A percentile compares a stretch with the other conserved stretches of the same genome.
phyloP scores from a whole-genome alignment of 2,888 invertebrate species.

The Acanthosoma haemorrhoidale region DNA sequence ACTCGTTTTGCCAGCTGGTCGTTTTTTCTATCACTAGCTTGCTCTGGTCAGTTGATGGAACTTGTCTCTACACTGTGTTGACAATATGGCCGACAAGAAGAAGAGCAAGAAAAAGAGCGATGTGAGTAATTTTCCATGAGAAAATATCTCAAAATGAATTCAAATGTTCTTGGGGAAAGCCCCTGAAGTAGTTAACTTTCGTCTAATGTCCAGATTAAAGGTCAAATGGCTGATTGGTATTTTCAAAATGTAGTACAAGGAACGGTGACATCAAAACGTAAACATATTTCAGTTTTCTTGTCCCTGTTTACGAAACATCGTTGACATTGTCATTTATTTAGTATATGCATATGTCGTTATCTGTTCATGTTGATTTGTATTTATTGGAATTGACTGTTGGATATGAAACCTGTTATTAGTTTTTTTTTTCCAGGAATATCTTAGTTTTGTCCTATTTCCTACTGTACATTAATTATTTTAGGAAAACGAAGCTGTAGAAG shows the following conservation, averaged over 20 bases:
- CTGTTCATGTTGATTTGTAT: background rate
- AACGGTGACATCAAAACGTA: conserved; percentile 19
- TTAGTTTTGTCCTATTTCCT: no score
- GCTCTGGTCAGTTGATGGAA: background rate
- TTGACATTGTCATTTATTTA: background rate
- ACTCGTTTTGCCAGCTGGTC: no score
- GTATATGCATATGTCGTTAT: background rate
- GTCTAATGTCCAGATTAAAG: background rate
- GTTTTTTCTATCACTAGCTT: conserved; percentile 5
- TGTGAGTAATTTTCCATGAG: conserved; percentile 44
- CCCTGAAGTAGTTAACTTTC: background rate
- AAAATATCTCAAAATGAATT: conserved; percentile 27
- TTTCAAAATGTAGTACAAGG: conserved; percentile 24
- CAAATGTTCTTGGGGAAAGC: background rate
- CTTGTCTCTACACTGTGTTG: conserved; percentile 34
- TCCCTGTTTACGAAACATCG: background rate
- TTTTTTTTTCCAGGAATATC: no score
- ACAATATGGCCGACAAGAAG: conserved; percentile 57
- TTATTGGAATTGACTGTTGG: background rate
- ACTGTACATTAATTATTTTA: conserved; percentile 34
- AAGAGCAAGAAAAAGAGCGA: conserved; percentile 59
- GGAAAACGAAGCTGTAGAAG: conserved; percentile 49
- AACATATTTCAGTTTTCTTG: background rate
- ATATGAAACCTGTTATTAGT: no score
- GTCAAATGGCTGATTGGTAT: background rate